Conservation (phyloP, 2,888 invertebrate species). For the Cheilosia variabilis region DNA sequence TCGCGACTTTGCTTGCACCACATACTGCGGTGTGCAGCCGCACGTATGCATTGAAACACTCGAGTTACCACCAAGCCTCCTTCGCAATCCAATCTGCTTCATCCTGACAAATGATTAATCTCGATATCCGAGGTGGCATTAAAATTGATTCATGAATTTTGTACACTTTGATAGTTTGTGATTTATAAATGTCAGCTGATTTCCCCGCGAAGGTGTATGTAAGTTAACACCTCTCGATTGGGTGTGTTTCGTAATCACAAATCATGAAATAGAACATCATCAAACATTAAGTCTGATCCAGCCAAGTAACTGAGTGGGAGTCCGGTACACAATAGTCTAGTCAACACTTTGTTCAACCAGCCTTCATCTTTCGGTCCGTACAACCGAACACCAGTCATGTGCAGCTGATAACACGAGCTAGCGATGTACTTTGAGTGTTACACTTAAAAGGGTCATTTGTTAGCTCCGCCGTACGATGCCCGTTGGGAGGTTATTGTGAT, state of each 20-base stretch:
- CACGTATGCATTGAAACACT: not conserved
- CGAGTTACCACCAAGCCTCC: constrained; percentile 13
- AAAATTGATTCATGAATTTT: constrained; percentile 66
- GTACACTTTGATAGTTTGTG: constrained; percentile 62
- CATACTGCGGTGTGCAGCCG: not conserved
- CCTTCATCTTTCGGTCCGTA: constrained; percentile 29
- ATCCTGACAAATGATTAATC: constrained; percentile 61
- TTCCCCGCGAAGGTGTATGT: constrained; percentile 44
- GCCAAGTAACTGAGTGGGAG: constrained; percentile 56
- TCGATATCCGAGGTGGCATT: constrained; percentile 53
- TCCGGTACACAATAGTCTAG: constrained; percentile 51
- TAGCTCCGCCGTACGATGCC: constrained; percentile 30
- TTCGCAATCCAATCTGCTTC: constrained; percentile 2
- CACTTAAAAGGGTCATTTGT: constrained; percentile 76
- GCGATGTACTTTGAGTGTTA: constrained; percentile 73
- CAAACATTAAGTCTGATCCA: constrained; percentile 58
- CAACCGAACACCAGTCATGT: constrained; percentile 37
- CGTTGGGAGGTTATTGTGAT: constrained; percentile 32
- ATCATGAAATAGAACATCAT: constrained; percentile 72
- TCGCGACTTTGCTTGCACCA: constrained; percentile 4
- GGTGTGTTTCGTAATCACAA: constrained; percentile 72
- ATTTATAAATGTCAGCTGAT: constrained; percentile 68
- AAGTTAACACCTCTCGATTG: constrained; percentile 72
- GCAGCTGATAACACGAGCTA: constrained; percentile 63
- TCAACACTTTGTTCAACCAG: constrained; percentile 63